A percentile compares a stretch with the other conserved stretches of the same genome.
phyloP scores from a whole-genome alignment of 2,797 vertebrate species.

The Neosilurus hyrtlii region DNA sequence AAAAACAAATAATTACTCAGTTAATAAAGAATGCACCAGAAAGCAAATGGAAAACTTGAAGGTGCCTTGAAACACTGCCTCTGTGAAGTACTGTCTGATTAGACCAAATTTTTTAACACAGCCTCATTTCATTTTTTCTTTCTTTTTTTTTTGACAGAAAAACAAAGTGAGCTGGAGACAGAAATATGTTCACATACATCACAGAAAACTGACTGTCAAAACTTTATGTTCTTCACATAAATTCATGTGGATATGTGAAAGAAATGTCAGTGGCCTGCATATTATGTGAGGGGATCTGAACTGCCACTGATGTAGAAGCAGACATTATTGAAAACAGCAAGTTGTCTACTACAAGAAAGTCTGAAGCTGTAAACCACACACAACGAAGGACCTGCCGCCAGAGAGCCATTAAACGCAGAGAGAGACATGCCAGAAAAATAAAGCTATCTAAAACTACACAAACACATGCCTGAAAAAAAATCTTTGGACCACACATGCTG shows the following conservation, averaged over 20 bases:
- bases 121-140: slow-evolving; percentile 48
- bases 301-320: slow-evolving; percentile 52
- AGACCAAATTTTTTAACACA: slow-evolving; percentile 59
- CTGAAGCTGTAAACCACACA: slow-evolving; percentile 64
- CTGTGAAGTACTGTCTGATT: slow-evolving; percentile 58
- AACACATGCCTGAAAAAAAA: slow-evolving; percentile 60
- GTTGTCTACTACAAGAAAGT: slow-evolving; percentile 57
- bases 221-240: slow-evolving; percentile 62
- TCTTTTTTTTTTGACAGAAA: slow-evolving; percentile 52
- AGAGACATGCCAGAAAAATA: slow-evolving; percentile 69
- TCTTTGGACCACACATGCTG: slow-evolving; percentile 68
- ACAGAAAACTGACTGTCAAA: slow-evolving; percentile 67
- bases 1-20: slow-evolving; percentile 20
- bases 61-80: slow-evolving; percentile 55
- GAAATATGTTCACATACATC: slow-evolving; percentile 57
- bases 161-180: slow-evolving; percentile 42
- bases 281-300: slow-evolving; percentile 60
- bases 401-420: slow-evolving; percentile 61
- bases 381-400: slow-evolving; percentile 68
- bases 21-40: slow-evolving; percentile 37
- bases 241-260: slow-evolving; percentile 50
- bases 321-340: slow-evolving; percentile 53
- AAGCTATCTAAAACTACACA: slow-evolving; percentile 66
- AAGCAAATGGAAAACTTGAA: slow-evolving; percentile 55
- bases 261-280: slow-evolving; percentile 61